phyloP scores from a whole-genome alignment of 2,797 vertebrate species.

The Gymnoscopelus braueri region DNA sequence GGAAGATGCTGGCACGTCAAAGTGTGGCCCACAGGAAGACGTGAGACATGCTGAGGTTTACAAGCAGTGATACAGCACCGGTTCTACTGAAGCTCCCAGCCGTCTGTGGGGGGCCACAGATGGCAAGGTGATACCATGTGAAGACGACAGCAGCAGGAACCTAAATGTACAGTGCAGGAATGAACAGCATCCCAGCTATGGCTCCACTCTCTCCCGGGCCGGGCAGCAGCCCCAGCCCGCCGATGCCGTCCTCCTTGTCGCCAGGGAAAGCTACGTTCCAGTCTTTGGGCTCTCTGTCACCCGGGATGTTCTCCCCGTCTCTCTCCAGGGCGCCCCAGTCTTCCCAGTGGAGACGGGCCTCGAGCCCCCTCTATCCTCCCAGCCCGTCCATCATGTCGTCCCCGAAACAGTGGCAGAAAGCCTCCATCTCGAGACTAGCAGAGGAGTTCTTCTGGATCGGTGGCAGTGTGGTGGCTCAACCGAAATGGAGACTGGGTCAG shows the following conservation, averaged over 20 bases:
- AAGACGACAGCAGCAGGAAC: slow-evolving; percentile 59
- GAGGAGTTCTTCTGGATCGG: slow-evolving; percentile 94
- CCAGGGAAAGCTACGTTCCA: slow-evolving; percentile 63
- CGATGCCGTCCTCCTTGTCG: slow-evolving; percentile 35
- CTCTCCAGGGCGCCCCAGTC: slow-evolving; percentile 25
- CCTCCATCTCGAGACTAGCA: slow-evolving; percentile 85
- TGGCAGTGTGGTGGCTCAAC: slow-evolving; percentile 86
- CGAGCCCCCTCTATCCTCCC: slow-evolving; percentile 48
- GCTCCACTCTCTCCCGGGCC: slow-evolving; percentile 65
- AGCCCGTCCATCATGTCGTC: slow-evolving; percentile 77
- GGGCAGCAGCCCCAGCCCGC: slow-evolving; percentile 56
- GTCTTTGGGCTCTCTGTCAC: slow-evolving; percentile 60
- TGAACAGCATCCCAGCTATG: slow-evolving; percentile 71
- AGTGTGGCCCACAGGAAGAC: slow-evolving; percentile 30
- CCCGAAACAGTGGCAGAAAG: slow-evolving; percentile 81
- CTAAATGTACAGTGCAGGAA: slow-evolving; percentile 64
- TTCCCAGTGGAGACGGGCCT: slow-evolving; percentile 27
- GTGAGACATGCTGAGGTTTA: slow-evolving; percentile 28
- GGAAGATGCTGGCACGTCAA: slow-evolving; percentile 22
- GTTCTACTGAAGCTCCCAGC: slow-evolving; percentile 20
- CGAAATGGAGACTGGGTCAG: slow-evolving; percentile 87
- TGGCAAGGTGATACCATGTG: slow-evolving; percentile 46
- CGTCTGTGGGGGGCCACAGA: slow-evolving; percentile 20
- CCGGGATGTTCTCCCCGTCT: slow-evolving; percentile 57
- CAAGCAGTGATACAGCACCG: slow-evolving; percentile 8